Evolutionary conservation across 2,797 vertebrate genomes (phyloP), one percentile per base, ranked within the genome.

Genomic region (Cuculus canorus): DNA sequence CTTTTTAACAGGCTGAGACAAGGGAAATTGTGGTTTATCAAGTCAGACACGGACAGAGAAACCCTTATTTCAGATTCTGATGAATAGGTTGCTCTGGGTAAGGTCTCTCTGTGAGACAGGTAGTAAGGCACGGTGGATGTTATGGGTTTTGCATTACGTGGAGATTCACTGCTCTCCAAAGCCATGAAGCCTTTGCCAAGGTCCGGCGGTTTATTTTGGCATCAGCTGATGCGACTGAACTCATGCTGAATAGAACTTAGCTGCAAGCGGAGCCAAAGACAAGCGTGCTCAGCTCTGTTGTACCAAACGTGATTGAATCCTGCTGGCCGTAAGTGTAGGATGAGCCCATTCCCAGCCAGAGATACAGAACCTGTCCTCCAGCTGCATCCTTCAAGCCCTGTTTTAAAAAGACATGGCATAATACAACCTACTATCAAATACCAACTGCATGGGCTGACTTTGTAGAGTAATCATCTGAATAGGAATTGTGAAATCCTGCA

Each of bases 141-240:
- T 4, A 18, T 35, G 77, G 54, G 75, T 69, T 90, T 86, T 73
- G 61, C 73, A 48, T 75, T 79, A 65, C 35, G 23, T 0, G 4
- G 65, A 79, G 87, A 86, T 50, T 88, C 76, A 59, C 3, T 54
- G 82, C 91, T 85, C 52, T 72, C 86, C 91, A 72, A 59, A 76
- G 50, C 81, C 73, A 64, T 11, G 7, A 28, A 92, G 48, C 57
- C 79, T 27, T 71, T 91, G 93, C 93, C 92, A 91, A 90, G 66
- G 80, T 23, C 87, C 54, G 17, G 95, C 84, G 92, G 93, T 88
- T 93, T 93, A 59, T 83, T 81, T 65, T 94, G 93, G 71, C 50
- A 0, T 24, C 24, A 90, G 91, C 32, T 41, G 52, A n/a, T 66
- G 85, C 69, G 90, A 35, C 63, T 60, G 72, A 92, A 68, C 59